phyloP scores from a whole-genome alignment of 92 coral and sea anemone species.

The Metridium senile region DNA sequence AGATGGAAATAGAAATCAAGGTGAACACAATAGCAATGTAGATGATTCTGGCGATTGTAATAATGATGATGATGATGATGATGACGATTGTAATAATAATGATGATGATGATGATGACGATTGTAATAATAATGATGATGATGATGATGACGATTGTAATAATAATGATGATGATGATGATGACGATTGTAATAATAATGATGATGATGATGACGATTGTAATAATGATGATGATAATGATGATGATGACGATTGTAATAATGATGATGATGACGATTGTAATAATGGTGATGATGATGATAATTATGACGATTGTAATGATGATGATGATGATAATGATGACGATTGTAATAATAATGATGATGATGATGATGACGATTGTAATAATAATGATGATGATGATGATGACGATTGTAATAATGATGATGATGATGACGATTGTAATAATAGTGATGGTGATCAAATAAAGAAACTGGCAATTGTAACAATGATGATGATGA shows the following conservation, averaged over 20 bases:
- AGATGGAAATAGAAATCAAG: conserved; percentile 94
- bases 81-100: background rate
- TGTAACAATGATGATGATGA: background rate
- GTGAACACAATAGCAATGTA: conserved; percentile 73
- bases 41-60: conserved; percentile 35
- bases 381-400: too few relatives aligned
- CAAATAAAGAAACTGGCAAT: too few relatives aligned
- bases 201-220: background rate
- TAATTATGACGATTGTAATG: background rate
- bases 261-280: background rate
- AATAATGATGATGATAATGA: background rate
- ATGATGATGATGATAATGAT: background rate
- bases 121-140: background rate
- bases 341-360: background rate
- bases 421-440: background rate
- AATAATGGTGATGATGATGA: background rate
- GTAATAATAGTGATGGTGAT: too few relatives aligned
- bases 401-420: background rate
- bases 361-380: background rate
- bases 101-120: background rate
- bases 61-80: background rate
- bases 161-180: background rate
- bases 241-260: background rate
- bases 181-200: background rate
- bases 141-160: background rate